Evolutionary conservation across 2,113 vertebrate species (phyloP).

Genomic region (Takifugu bimaculatus): DNA sequence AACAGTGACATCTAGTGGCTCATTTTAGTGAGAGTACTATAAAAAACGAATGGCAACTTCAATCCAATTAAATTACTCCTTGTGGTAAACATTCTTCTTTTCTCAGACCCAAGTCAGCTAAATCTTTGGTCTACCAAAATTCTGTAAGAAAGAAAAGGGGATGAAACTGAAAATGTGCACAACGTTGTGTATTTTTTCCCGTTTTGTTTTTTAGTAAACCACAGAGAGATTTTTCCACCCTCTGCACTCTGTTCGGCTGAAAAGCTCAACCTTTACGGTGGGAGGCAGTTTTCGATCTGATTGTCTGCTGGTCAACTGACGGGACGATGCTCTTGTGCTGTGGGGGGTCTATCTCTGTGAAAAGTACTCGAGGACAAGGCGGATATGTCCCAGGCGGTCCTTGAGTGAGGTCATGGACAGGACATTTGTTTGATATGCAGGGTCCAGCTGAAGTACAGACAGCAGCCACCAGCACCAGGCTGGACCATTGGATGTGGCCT

Average conservation of each 20-base stretch:
- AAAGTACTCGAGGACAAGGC: conserved; percentile 77
- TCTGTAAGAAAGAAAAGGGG: background rate
- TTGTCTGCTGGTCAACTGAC: background rate
- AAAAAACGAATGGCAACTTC: background rate
- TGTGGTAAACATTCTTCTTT: background rate
- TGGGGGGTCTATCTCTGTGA: conserved; percentile 70
- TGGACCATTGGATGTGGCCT: conserved; percentile 77
- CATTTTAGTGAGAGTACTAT: conserved; percentile 4
- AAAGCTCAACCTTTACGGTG: conserved; percentile 1
- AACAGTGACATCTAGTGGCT: conserved; percentile 39
- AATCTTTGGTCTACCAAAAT: conserved; percentile 42
- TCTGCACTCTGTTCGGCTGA: background rate
- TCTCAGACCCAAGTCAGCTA: conserved; percentile 4
- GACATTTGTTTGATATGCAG: conserved; percentile 77
- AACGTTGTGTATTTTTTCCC: background rate
- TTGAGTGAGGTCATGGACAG: conserved; percentile 80
- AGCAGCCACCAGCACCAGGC: conserved; percentile 83
- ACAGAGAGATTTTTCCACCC: conserved; percentile 1
- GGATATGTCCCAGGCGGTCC: conserved; percentile 79
- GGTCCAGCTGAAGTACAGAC: conserved; percentile 79
- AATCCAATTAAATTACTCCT: background rate
- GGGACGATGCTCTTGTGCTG: background rate
- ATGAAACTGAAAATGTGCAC: conserved; percentile 7
- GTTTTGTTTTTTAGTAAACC: too few species aligned
- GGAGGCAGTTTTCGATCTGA: conserved; percentile 3